Evolutionary conservation across 2,888 invertebrate species (phyloP).

Genomic region (Spodoptera littoralis): DNA sequence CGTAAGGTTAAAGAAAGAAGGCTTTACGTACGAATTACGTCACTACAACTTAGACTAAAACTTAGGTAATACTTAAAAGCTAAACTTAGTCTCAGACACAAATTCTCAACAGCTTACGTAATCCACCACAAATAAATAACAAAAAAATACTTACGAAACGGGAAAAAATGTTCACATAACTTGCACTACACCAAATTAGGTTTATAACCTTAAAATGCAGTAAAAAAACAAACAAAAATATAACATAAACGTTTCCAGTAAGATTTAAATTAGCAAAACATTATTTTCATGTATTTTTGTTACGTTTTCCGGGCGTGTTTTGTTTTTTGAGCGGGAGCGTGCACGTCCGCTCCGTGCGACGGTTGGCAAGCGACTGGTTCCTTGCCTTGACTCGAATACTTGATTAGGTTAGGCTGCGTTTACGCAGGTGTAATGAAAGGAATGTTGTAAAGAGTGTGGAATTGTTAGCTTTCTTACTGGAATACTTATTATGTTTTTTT

Average conservation of each 20-base stretch:
- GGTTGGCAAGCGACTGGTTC: constrained; percentile 64
- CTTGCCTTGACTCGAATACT: constrained; percentile 59
- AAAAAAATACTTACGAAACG: constrained; percentile 39
- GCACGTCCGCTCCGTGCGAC: constrained; percentile 57
- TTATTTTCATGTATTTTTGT: constrained; percentile 34
- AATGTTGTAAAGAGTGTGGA: constrained; percentile 29
- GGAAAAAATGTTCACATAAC: constrained; percentile 45
- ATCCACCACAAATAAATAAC: constrained; percentile 37
- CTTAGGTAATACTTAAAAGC: background rate
- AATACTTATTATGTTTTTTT: too few species aligned
- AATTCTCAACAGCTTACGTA: constrained; percentile 46
- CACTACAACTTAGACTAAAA: constrained; percentile 9
- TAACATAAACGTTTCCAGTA: constrained; percentile 26
- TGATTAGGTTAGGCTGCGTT: constrained; percentile 69
- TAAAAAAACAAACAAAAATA: constrained; percentile 68
- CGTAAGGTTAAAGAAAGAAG: constrained; percentile 1
- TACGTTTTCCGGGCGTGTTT: constrained; percentile 37
- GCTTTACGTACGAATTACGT: constrained; percentile 8
- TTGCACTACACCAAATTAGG: constrained; percentile 45
- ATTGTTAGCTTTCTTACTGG: constrained; percentile 1
- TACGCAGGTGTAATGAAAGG: constrained; percentile 62
- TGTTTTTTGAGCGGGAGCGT: constrained; percentile 23
- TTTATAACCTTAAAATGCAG: constrained; percentile 60
- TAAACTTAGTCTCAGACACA: constrained; percentile 9
- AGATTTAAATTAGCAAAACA: constrained; percentile 44